Evolutionary conservation across 2,797 vertebrate genomes (phyloP), one percentile per base, ranked within the genome.

Genomic region (Hyperoplus lanceolatus): DNA sequence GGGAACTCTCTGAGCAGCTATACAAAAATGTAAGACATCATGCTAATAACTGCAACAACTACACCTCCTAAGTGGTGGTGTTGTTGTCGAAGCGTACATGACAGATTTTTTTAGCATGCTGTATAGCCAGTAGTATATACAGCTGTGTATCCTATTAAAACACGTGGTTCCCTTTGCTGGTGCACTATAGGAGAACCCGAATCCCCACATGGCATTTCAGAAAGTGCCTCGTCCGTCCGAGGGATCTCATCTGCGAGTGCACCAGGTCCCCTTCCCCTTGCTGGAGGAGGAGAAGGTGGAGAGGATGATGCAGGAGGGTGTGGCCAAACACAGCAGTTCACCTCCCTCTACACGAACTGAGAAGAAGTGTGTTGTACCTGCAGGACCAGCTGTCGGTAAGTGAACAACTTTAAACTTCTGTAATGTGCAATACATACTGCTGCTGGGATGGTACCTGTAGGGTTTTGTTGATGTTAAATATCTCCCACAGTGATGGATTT

Each of bases 181-280:
- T 71, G 59, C 6, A 11, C 69, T 72, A 1, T 84, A 99, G 98
- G 98, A 99, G 89, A 99, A 98, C 81, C 98, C 98, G 73, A 99
- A 98, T 83, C 98, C 98, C 62, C 98, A 99, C 92, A 98, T 99
- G 95, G 96, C 98, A 6, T 99, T 99, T 93, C 98, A 99, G 94
- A 99, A 99, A 92, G 97, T 99, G 85, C 97, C 97, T 4, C 95
- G 97, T 51, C 98, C 98, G 1, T 98, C 97, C 0, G 98, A 99
- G 92, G 98, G 98, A 60, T 99, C 98, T 41, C 98, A 99, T 91
- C 82, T 99, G 84, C 95, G 98, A 1, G 97, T 99, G 67, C 98
- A 99, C 83, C 93, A 98, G 86, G 95, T 98, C 70, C 97, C 98
- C 46, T 99, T 99, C 62, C 97, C 97, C 2, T 80, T 87, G 21